phyloP scores from a whole-genome alignment of 35 echinoderm and acorn worm species.

The Stichopus chloronotus region DNA sequence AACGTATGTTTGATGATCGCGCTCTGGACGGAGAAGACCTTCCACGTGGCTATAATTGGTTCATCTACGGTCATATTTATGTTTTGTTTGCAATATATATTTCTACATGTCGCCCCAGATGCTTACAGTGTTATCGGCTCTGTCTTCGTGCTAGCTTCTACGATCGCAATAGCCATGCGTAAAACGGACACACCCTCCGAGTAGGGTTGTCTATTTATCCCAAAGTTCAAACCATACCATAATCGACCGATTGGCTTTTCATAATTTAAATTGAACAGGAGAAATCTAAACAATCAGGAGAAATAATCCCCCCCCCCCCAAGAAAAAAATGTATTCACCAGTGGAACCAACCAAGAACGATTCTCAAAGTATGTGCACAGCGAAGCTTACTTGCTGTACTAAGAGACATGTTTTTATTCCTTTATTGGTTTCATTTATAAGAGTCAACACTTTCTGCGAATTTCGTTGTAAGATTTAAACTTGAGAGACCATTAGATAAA shows the following conservation, averaged over 20 bases:
- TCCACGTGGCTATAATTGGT: constrained; percentile 43
- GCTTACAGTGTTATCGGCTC: constrained; percentile 27
- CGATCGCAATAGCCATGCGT: constrained; percentile 40
- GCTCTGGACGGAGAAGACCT: constrained; percentile 45
- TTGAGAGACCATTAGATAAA: too few species aligned
- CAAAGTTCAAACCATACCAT: background rate
- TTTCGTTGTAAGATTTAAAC: too few species aligned
- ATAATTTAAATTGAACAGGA: background rate
- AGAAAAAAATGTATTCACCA: too few species aligned
- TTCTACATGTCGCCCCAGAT: constrained; percentile 45
- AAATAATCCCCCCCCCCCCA: too few species aligned
- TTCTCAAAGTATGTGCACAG: too few species aligned
- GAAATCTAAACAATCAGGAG: background rate
- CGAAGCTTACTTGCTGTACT: too few species aligned
- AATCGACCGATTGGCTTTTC: background rate
- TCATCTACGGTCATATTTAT: constrained; percentile 48
- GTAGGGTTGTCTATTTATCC: background rate
- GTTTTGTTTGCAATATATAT: constrained; percentile 45
- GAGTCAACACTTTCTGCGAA: too few species aligned
- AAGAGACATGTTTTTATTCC: too few species aligned
- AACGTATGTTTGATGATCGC: constrained; percentile 42
- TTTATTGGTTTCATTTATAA: too few species aligned
- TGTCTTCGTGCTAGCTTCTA: constrained; percentile 28
- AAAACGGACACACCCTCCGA: background rate
- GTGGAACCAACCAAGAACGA: too few species aligned